A percentile compares a stretch with the other conserved stretches of the same genome.
phyloP scores from a whole-genome alignment of 2,888 invertebrate species.

The Drosophila infuscata region DNA sequence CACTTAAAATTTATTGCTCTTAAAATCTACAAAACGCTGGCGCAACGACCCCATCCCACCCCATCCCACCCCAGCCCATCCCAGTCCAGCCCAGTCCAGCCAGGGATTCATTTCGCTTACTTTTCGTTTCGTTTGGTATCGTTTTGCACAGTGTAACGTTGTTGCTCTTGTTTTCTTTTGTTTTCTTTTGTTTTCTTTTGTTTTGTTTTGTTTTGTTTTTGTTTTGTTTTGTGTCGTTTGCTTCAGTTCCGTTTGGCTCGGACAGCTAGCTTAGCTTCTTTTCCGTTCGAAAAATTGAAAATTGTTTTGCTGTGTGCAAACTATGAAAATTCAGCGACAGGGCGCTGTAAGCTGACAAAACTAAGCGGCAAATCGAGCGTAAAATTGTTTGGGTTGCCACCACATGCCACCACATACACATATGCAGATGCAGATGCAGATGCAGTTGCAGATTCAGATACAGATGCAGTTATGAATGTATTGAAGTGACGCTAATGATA shows the following conservation, averaged over 20 bases:
- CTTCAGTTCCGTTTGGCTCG: constrained; percentile 20
- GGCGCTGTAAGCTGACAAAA: constrained; percentile 50
- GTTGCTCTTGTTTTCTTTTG: constrained; percentile 2
- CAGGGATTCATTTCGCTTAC: constrained; percentile 20
- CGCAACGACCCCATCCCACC: background rate
- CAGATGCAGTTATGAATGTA: background rate
- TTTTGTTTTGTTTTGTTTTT: background rate
- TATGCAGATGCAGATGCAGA: background rate
- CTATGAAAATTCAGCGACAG: constrained; percentile 58
- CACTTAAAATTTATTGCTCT: constrained; percentile 79
- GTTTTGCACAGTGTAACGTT: background rate
- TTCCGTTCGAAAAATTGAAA: constrained; percentile 28
- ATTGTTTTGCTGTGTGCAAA: constrained; percentile 52
- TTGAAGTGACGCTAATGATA: constrained; percentile 9
- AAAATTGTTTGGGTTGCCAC: constrained; percentile 61
- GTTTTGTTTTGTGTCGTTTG: constrained; percentile 3
- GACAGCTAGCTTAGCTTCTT: constrained; percentile 30
- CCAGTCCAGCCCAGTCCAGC: constrained; percentile 16
- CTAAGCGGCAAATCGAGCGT: constrained; percentile 65
- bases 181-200: constrained; percentile 1
- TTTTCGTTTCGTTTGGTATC: constrained; percentile 4
- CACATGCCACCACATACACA: constrained; percentile 21
- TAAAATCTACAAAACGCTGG: constrained; percentile 77
- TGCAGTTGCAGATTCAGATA: background rate
- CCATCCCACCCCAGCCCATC: no score